Base-by-base conservation (phyloP, 2,113 vertebrate species). In the Crocuta crocuta region DNA sequence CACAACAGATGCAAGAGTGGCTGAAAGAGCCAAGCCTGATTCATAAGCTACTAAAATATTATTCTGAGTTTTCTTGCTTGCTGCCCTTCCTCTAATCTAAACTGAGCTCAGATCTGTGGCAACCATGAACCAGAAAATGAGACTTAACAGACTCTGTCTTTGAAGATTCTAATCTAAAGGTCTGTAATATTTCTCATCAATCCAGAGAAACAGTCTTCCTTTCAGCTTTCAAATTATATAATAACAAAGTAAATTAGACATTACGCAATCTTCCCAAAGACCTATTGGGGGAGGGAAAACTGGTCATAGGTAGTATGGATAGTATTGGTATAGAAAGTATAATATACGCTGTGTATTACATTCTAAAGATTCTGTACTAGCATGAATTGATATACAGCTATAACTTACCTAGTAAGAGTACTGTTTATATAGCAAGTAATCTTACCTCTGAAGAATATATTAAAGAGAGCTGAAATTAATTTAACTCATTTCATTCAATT, bases 401-500 rank as follows among this genome's bases (percentile, higher is more conserved):
- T 31, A 70, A 87, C 1, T 39, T 81, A 84, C 74, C 33, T 73
- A 63, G 23, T 3, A 83, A 50, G 10, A 61, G 9, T 24, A 45
- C 33, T 70, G 11, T 70, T 93, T 80, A 74, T 43, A 21, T 74
- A 74, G 19, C 28, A 78, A 71, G n/a, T 92, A 35, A 76, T 88
- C 76, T 86, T 10, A 82, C 17, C 35, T 31, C 79, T 39, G 45
- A 89, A 39, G 24, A 68, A 95, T 73, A 71, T 50, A 17, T 78
- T 93, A 48, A 86, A 74, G 70, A 61, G 71, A 93, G 23, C 43
- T 89, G 28, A 95, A 90, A 87, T 84, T 4, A 39, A 61, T 79
- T 93, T 89, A 95, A 86, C 3, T 83, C 19, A 79, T 83, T 94
- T 89, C 74, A 74, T 79, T 92, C 33, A 48, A 86, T 53, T 50